Evolutionary conservation across 2,797 vertebrate genomes (phyloP).

Genomic region (Enteromius anoplus): DNA sequence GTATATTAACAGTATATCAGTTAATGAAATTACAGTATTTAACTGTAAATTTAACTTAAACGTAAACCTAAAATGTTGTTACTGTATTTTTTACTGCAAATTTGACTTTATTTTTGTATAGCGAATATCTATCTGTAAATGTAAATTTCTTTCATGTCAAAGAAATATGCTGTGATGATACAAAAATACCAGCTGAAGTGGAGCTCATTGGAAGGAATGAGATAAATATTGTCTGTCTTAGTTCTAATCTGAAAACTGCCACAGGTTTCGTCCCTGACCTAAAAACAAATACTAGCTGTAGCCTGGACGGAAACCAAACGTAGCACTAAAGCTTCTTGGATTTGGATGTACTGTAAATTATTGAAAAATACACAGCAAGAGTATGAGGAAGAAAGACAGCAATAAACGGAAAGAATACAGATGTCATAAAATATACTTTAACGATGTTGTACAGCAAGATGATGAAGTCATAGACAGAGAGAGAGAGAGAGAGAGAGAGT

Average conservation of each 20-base stretch:
- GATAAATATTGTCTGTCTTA: background rate
- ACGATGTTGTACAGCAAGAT: conserved; percentile 8
- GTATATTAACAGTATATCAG: too few species aligned
- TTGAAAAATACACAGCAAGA: conserved; percentile 1
- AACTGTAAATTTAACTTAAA: too few species aligned
- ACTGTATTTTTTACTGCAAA: too few species aligned
- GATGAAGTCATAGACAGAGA: background rate
- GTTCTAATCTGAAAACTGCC: conserved; percentile 23
- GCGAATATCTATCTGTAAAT: background rate
- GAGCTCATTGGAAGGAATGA: background rate
- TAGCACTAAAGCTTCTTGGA: conserved; percentile 7
- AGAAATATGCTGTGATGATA: background rate
- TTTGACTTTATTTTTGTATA: too few species aligned
- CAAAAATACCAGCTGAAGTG: background rate
- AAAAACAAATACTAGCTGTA: conserved; percentile 1
- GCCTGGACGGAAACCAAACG: background rate
- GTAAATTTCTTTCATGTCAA: background rate
- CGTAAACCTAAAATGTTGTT: too few species aligned
- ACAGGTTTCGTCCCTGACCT: conserved; percentile 1
- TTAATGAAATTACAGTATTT: too few species aligned
- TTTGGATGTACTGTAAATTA: background rate
- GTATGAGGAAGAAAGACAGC: background rate
- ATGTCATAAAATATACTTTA: background rate
- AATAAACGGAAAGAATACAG: background rate
- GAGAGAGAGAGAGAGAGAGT: background rate